These are phyloP conservation scores for Leucoraja erinaceus DNA, from an alignment of 2,113 vertebrate species.

Conservation along the genomic window DNA sequence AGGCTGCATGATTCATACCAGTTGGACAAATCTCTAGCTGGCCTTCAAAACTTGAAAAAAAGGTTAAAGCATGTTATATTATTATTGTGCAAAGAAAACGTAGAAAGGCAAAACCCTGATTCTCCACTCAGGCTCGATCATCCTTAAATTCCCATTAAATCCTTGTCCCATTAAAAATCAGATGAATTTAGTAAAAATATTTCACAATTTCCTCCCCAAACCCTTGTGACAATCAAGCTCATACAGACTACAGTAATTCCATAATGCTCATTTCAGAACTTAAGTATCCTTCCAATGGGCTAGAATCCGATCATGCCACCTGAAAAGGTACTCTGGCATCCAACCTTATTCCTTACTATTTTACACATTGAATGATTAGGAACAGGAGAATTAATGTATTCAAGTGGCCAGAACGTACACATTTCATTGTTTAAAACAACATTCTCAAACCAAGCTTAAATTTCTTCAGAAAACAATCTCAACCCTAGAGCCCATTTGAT, in stretches of 20 bases:
- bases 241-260: not conserved
- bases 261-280: not conserved
- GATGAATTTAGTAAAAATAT: not conserved
- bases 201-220: not conserved
- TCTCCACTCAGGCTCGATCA: not conserved
- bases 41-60: constrained; percentile 80
- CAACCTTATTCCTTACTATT: not conserved
- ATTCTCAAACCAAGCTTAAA: not conserved
- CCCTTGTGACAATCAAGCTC: not conserved
- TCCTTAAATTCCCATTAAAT: not conserved
- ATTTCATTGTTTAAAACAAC: not conserved
- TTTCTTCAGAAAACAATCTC: not conserved
- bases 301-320: not conserved
- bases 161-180: not conserved
- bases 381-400: not conserved
- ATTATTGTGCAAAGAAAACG: not conserved
- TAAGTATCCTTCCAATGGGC: not conserved
- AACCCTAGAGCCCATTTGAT: not conserved
- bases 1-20: constrained; percentile 82
- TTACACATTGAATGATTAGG: not conserved
- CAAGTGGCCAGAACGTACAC: not conserved
- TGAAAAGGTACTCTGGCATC: not conserved
- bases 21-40: constrained; percentile 89
- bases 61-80: not conserved
- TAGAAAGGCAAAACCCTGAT: not conserved